These are phyloP conservation scores for Anguilla anguilla DNA, from an alignment of 2,797 vertebrate genomes.

Conservation along the genomic window DNA sequence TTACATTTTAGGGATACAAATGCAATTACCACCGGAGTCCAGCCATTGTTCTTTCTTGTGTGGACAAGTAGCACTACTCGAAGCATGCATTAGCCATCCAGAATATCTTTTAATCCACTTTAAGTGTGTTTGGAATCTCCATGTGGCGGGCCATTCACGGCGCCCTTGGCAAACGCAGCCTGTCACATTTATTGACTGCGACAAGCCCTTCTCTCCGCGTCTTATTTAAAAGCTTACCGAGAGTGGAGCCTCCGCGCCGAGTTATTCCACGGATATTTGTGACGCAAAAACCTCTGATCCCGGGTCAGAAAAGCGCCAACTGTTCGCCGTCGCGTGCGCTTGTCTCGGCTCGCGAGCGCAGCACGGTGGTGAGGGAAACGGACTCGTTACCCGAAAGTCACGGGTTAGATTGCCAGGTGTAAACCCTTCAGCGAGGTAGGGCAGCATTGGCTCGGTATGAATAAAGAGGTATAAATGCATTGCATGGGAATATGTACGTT, in stretches of 20 bases:
- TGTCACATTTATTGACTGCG: slow-evolving; percentile 45
- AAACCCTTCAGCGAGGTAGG: not conserved
- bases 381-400: not conserved
- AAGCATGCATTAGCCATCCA: slow-evolving; percentile 43
- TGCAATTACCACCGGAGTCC: slow-evolving; percentile 22
- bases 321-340: slow-evolving; percentile 48
- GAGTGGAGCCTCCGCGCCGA: slow-evolving; percentile 55
- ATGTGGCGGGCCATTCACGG: slow-evolving; percentile 55
- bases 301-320: slow-evolving; percentile 53
- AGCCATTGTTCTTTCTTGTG: slow-evolving; percentile 20
- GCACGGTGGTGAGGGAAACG: not conserved
- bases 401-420: not conserved
- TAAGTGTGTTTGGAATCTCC: slow-evolving; percentile 59
- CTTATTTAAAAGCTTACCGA: slow-evolving; percentile 61
- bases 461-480: not conserved
- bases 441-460: not conserved
- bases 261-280: slow-evolving; percentile 64
- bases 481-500: not conserved
- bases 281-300: slow-evolving; percentile 60
- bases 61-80: slow-evolving; percentile 31
- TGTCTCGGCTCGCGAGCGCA: not conserved
- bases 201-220: slow-evolving; percentile 52
- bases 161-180: slow-evolving; percentile 67
- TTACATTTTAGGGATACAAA: not conserved
- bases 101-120: slow-evolving; percentile 51